A percentile compares a stretch with the other conserved stretches of the same genome.
These are phyloP conservation scores for Eupithecia abbreviata DNA, from an alignment of 2,888 invertebrate species.

Conservation along the genomic window DNA sequence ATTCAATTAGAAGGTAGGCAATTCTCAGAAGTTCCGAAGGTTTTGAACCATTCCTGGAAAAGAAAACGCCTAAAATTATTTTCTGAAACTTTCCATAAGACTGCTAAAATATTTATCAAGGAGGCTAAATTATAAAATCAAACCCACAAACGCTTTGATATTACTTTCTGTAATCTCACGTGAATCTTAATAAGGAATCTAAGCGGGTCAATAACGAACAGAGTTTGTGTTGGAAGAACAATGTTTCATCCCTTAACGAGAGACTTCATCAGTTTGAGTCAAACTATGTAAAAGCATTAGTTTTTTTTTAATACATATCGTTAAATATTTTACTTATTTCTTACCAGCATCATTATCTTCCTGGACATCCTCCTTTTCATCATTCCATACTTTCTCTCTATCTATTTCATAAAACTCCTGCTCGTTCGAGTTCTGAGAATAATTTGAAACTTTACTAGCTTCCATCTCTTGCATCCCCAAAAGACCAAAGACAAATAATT, in stretches of 20 bases:
- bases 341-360: slow-evolving; percentile 24
- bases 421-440: background rate
- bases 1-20: background rate
- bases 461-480: slow-evolving; percentile 17
- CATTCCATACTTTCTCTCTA: background rate
- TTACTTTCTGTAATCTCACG: background rate
- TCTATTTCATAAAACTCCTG: background rate
- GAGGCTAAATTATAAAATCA: background rate
- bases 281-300: no score
- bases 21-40: background rate
- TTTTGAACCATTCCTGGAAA: slow-evolving; percentile 18
- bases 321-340: background rate
- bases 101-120: background rate
- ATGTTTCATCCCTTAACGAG: no score
- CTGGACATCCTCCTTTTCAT: slow-evolving; percentile 13
- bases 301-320: no score
- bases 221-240: no score
- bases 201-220: no score
- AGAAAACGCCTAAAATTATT: background rate
- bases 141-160: background rate
- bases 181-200: background rate
- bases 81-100: background rate
- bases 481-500: slow-evolving; percentile 26
- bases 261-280: no score
- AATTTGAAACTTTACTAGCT: background rate